Conservation (phyloP, 2,113 vertebrate genomes). For the Takifugu bimaculatus region DNA sequence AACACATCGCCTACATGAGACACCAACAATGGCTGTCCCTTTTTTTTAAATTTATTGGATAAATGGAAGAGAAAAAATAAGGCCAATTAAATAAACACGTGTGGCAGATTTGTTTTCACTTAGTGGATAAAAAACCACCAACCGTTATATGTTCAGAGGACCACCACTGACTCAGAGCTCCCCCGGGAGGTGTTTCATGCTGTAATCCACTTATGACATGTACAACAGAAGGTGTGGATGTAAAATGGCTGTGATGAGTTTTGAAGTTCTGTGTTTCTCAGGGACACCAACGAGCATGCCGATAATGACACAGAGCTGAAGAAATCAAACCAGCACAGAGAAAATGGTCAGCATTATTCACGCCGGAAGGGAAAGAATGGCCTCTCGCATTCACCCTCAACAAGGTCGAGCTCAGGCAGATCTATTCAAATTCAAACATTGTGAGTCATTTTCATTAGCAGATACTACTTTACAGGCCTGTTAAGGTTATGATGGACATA, state of each 20-base stretch:
- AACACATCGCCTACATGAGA: too few relatives aligned
- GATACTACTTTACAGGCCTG: background rate
- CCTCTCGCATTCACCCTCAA: background rate
- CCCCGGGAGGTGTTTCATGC: background rate
- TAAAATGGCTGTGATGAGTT: slow-evolving; percentile 1
- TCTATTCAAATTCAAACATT: background rate
- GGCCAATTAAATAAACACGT: too few relatives aligned
- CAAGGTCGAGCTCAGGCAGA: background rate
- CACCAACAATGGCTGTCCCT: too few relatives aligned
- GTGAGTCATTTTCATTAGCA: background rate
- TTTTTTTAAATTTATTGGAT: too few relatives aligned
- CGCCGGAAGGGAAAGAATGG: background rate
- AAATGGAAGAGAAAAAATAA: too few relatives aligned
- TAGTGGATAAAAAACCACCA: too few relatives aligned
- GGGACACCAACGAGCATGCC: background rate
- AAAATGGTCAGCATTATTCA: background rate
- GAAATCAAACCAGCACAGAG: background rate
- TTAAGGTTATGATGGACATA: background rate
- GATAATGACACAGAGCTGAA: background rate
- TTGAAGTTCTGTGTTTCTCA: background rate
- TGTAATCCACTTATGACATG: slow-evolving; percentile 4
- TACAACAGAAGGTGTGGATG: slow-evolving; percentile 1
- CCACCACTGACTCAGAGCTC: background rate
- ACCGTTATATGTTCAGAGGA: slow-evolving; percentile 4
- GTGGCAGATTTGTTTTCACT: too few relatives aligned